Evolutionary conservation across 2,113 vertebrate genomes (phyloP).

Genomic region (Ceyx cyanopectus): DNA sequence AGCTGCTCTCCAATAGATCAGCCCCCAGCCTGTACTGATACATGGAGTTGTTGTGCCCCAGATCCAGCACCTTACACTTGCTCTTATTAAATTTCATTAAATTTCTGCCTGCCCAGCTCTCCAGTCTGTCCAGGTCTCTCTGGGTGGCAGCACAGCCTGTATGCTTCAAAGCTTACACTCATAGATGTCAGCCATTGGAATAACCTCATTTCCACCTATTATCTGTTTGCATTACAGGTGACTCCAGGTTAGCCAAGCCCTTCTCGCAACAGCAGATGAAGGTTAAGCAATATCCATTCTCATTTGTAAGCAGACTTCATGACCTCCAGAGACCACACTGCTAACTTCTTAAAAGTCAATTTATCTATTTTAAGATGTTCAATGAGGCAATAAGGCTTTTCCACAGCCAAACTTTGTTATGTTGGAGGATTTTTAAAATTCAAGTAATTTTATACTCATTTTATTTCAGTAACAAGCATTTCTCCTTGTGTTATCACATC

Average conservation of each 20-base stretch:
- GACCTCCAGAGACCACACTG: neutral
- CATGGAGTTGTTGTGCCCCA: no score
- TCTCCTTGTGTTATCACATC: neutral
- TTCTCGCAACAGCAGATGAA: neutral
- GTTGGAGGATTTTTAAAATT: accelerated
- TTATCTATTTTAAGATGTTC: neutral
- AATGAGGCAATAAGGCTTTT: neutral
- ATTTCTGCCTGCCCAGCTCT: no score
- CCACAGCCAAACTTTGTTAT: neutral
- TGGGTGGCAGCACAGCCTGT: no score
- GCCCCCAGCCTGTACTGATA: no score
- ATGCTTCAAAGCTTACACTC: neutral
- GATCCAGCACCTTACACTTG: no score
- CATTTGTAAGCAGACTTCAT: neutral
- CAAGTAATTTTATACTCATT: neutral
- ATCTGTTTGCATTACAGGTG: neutral
- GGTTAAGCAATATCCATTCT: conserved; percentile 14
- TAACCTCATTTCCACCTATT: conserved; percentile 8
- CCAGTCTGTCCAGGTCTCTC: no score
- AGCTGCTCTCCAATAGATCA: no score
- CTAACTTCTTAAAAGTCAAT: neutral
- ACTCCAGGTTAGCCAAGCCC: neutral
- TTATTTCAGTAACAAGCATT: neutral
- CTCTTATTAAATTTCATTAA: no score
- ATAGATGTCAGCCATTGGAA: neutral